Evolutionary conservation across 2,888 invertebrate species (phyloP).

Genomic region (Erpobdella octoculata): DNA sequence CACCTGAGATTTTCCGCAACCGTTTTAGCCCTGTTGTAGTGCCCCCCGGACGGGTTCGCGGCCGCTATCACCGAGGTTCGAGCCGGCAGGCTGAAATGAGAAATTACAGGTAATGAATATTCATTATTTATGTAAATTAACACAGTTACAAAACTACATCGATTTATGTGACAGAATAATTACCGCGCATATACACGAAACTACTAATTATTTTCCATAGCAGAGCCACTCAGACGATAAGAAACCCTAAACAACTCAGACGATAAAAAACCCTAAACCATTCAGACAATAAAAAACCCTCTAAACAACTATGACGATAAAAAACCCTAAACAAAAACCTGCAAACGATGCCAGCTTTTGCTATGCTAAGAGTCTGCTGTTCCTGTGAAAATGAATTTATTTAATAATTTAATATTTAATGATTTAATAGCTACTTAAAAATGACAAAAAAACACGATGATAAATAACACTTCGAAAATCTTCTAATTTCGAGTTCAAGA

Average conservation of each 20-base stretch:
- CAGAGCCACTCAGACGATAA: not conserved
- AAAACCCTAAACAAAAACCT: conserved; percentile 41
- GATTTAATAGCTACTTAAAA: too few species aligned
- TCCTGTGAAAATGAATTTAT: too few species aligned
- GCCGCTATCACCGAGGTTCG: conserved; percentile 80
- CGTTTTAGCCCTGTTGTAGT: conserved; percentile 77
- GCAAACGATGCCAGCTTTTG: conserved; percentile 74
- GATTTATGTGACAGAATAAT: too few species aligned
- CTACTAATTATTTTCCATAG: too few species aligned
- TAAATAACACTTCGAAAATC: not conserved
- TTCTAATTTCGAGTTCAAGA: not conserved
- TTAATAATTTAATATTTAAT: too few species aligned
- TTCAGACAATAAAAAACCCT: not conserved
- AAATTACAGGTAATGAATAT: not conserved
- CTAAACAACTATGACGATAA: not conserved
- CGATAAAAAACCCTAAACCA: not conserved
- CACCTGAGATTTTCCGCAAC: conserved; percentile 71
- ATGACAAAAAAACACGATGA: too few species aligned
- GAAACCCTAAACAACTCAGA: not conserved
- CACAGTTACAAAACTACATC: too few species aligned
- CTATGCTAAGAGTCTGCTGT: conserved; percentile 79
- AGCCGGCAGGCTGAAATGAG: conserved; percentile 65
- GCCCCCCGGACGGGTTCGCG: conserved; percentile 82
- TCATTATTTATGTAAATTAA: too few species aligned
- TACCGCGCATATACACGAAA: too few species aligned